Percentiles rank a stretch among this genome's conserved stretches.
These are phyloP conservation scores for Danio tinwini DNA, from an alignment of 2,797 vertebrate genomes.

Conservation along the genomic window DNA sequence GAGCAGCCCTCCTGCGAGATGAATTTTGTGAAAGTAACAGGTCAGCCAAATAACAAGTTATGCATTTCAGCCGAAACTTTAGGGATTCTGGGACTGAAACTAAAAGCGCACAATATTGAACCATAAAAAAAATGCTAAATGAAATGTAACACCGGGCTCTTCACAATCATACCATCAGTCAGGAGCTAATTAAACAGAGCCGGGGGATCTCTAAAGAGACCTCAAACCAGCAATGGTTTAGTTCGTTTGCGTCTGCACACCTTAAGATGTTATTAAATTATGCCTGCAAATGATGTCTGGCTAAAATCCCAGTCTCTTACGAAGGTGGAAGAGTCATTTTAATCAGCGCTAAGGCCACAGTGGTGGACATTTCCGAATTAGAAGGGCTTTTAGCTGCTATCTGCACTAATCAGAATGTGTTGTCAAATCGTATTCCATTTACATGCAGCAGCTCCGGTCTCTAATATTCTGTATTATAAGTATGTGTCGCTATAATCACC, in stretches of 20 bases:
- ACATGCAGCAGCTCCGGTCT: background rate
- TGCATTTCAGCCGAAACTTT: background rate
- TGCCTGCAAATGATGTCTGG: constrained; percentile 37
- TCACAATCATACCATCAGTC: constrained; percentile 41
- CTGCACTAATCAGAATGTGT: constrained; percentile 19
- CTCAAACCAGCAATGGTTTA: constrained; percentile 14
- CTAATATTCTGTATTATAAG: constrained; percentile 37
- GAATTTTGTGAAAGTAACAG: constrained; percentile 18
- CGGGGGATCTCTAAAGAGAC: constrained; percentile 38
- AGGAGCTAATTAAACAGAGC: constrained; percentile 52
- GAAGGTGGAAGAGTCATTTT: constrained; percentile 37
- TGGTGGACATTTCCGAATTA: constrained; percentile 12
- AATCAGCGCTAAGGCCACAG: constrained; percentile 33
- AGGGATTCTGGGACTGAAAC: constrained; percentile 13
- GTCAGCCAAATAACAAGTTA: constrained; percentile 34
- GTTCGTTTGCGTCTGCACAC: constrained; percentile 27
- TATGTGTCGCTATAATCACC: constrained; percentile 31
- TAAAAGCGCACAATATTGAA: constrained; percentile 12
- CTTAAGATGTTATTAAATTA: constrained; percentile 51
- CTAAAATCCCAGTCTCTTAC: constrained; percentile 32
- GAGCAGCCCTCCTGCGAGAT: constrained; percentile 12
- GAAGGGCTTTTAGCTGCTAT: constrained; percentile 25
- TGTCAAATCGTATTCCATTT: constrained; percentile 24
- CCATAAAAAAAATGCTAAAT: background rate
- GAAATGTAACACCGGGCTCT: constrained; percentile 8